A percentile compares a stretch with the other conserved stretches of the same genome.
Conservation (phyloP, 2,888 invertebrate genomes). For the Agonopterix arenella region DNA sequence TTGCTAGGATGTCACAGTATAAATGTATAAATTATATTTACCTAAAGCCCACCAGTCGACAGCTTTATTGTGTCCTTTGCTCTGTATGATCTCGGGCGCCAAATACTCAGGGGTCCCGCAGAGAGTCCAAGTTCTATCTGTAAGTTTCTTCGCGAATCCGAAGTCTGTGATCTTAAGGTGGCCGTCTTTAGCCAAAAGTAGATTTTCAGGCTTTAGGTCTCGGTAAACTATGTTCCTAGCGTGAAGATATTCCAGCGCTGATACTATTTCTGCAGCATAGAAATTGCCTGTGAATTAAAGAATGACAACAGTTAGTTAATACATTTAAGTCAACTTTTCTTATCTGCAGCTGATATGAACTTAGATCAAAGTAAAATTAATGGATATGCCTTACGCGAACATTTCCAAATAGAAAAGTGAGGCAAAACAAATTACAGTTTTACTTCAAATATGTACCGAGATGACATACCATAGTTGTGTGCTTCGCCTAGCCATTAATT, state of each 20-base stretch:
- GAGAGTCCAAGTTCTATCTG: conserved; percentile 96
- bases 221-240: conserved; percentile 90
- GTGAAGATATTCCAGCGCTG: conserved; percentile 96
- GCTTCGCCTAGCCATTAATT: too few relatives aligned
- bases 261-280: conserved; percentile 96
- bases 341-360: too few relatives aligned
- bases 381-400: too few relatives aligned
- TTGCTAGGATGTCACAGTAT: too few relatives aligned
- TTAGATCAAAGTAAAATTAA: too few relatives aligned
- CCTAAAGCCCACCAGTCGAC: conserved; percentile 99
- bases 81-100: conserved; percentile 97
- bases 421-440: too few relatives aligned
- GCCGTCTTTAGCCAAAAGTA: conserved; percentile 93
- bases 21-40: conserved; percentile 58
- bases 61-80: conserved; percentile 98
- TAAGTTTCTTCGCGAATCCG: conserved; percentile 96
- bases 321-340: too few relatives aligned
- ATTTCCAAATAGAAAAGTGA: too few relatives aligned
- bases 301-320: conserved; percentile 13
- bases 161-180: conserved; percentile 99
- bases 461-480: too few relatives aligned
- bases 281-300: conserved; percentile 82
- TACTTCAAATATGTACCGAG: too few relatives aligned
- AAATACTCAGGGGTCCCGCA: conserved; percentile 98
- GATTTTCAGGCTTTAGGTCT: conserved; percentile 96